A percentile compares a stretch with the other conserved stretches of the same genome.
These are phyloP conservation scores for Anthopleura sola DNA, from an alignment of 64 coral and sea anemone species.

Conservation along the genomic window DNA sequence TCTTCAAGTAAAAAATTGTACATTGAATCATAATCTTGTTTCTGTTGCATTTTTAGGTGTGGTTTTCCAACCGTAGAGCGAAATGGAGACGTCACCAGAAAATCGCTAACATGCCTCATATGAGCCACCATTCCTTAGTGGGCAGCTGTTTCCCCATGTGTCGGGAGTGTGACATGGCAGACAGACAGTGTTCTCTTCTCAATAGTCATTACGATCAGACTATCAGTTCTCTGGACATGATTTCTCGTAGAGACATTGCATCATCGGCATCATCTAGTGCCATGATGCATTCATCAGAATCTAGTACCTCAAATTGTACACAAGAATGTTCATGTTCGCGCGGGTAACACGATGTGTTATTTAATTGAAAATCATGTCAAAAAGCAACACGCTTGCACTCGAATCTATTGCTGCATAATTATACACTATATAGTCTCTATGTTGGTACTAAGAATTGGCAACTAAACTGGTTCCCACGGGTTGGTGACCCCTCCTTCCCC, in stretches of 20 bases:
- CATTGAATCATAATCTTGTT: neutral
- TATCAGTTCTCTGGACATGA: slow-evolving; percentile 55
- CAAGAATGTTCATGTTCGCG: slow-evolving; percentile 80
- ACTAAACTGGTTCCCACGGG: too few species aligned
- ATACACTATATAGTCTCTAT: too few species aligned
- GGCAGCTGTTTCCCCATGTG: slow-evolving; percentile 87
- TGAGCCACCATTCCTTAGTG: slow-evolving; percentile 76
- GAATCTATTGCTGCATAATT: neutral
- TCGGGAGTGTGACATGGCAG: slow-evolving; percentile 90
- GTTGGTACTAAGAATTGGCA: too few species aligned
- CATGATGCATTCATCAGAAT: slow-evolving; percentile 38
- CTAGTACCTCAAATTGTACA: slow-evolving; percentile 33
- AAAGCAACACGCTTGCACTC: neutral
- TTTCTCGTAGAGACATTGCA: slow-evolving; percentile 52
- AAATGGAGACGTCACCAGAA: slow-evolving; percentile 99
- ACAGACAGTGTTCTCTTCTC: slow-evolving; percentile 78
- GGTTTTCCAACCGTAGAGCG: slow-evolving; percentile 98
- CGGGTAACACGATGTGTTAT: neutral
- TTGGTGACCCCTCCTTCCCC: too few species aligned
- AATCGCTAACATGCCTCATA: slow-evolving; percentile 84
- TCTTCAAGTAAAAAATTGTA: neutral
- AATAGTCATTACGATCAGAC: slow-evolving; percentile 63
- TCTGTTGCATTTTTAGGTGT: slow-evolving; percentile 59
- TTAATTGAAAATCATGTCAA: neutral
- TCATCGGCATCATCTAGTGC: slow-evolving; percentile 56